Evolutionary conservation across 1,140 invertebrate species (phyloP), one percentile per base, ranked within the genome.

Genomic region (Drosophila azteca): DNA sequence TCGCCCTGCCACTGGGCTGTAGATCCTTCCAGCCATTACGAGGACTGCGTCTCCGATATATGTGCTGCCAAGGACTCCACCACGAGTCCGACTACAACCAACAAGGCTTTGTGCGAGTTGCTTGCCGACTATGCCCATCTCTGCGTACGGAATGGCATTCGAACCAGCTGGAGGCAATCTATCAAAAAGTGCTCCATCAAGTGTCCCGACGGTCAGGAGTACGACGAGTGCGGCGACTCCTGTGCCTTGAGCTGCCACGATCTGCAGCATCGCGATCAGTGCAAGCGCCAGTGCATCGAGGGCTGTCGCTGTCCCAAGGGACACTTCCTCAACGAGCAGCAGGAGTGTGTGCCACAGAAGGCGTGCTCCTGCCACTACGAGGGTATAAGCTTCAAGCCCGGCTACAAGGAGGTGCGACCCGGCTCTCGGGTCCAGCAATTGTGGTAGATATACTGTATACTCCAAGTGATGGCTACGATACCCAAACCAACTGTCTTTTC

Each of bases 221-320:
- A 96, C 91, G 95, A 96, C 75, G 93, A 95, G 15, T 97, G 96
- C 80, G 95, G 95, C 2, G 95, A 96, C 85, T 94, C 95, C 5
- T 97, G 96, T 79, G 92, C 94, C 1, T 93, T 95, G 17, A 95
- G 94, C 24, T 97, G 96, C 78, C 78, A 93, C 3, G 95, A 96
- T 90, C 91, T 96, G 17, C 77, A 53, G 60, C 7, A 84, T 84
- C 46, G 79, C 59, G 44, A 80, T 49, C 11, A 29, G 26, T 91
- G 75, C 69, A 85, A 67, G 17, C 74, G 58, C 13, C 80, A 90
- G 39, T 98, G 97, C 83, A 95, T 97, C 0, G 97, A 98, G 90
- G 97, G 97, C 1, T 98, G 97, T 91, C 96, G 96, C 64, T 98
- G 97, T 90, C 96, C 96, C 0, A 92, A 93, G 46, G 96, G 96